A percentile compares a stretch with the other conserved stretches of the same genome.
Evolutionary conservation across 2,113 vertebrate genomes (phyloP).

Genomic region (Ramphastos sulfuratus): DNA sequence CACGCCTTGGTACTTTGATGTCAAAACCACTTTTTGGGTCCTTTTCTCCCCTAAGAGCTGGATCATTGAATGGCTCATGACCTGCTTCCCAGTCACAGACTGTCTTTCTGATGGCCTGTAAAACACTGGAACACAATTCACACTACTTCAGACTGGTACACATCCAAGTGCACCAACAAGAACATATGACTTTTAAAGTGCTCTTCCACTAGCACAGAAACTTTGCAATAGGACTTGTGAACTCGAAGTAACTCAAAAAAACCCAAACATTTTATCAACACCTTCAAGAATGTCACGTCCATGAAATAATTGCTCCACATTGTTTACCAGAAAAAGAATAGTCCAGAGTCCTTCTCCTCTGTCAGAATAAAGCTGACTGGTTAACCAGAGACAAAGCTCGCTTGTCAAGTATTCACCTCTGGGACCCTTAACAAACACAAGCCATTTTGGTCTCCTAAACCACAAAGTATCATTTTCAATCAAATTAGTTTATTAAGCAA

Average conservation of each 20-base stretch:
- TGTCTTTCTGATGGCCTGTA: conserved; percentile 90
- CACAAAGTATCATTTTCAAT: neutral
- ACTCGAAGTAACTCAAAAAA: neutral
- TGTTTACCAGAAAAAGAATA: neutral
- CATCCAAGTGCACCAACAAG: neutral
- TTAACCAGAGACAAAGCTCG: neutral
- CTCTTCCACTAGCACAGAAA: neutral
- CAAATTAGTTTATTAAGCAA: neutral
- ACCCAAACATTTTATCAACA: accelerated
- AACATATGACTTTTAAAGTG: neutral
- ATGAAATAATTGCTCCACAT: accelerated
- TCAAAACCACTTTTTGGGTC: conserved; percentile 92
- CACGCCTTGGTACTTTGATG: conserved; percentile 88
- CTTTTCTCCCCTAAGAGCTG: conserved; percentile 86
- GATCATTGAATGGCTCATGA: conserved; percentile 86
- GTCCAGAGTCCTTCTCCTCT: neutral
- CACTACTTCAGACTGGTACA: accelerated
- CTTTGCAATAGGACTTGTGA: neutral
- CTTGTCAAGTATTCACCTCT: neutral
- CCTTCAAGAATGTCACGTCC: neutral
- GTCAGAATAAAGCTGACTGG: neutral
- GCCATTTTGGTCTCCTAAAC: neutral
- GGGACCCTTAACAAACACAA: neutral
- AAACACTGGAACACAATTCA: conserved; percentile 75
- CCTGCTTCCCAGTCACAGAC: conserved; percentile 89